Base-by-base conservation (phyloP, 2,113 vertebrate genomes). In the Hiodon alosoides region DNA sequence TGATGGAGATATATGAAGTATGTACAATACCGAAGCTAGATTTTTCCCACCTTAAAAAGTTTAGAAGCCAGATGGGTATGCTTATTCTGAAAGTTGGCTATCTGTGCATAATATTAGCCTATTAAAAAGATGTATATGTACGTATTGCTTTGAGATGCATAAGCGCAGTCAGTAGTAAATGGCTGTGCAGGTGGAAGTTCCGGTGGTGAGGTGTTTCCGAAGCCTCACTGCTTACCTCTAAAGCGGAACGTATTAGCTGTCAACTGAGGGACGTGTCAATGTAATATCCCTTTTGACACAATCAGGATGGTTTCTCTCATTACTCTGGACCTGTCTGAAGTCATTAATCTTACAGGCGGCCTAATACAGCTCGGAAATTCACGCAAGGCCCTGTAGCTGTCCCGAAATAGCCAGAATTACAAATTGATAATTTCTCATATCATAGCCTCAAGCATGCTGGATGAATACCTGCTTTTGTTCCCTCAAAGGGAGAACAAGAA, bases 241-340 rank as follows among this genome's bases (percentile, higher is more conserved):
- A 85, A 86, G 86, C 85, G 84, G 86, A 86, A 86, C 81, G 53
- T 80, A 89, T 89, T 84, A 83, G 84, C 85, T 91, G 88, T 87
- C 90, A 87, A 83, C 78, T 16, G 73, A 74, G 52, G 86, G 86
- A 86, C 82, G 83, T 89, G 89, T 89, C 88, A 87, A 86, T 87
- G 87, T 85, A 89, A 90, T 92, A 90, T 90, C 83, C 85, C 85
- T 79, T 82, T 82, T 91, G 90, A 91, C 88, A 90, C 85, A 81
- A 82, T 88, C 83, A 81, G 83, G 86, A 89, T 88, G 89, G 89
- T 89, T 90, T 91, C 89, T 82, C 80, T 86, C 85, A 77, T 89
- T 71, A 81, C 54, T 86, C 81, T 71, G 74, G 83, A 89, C 88
- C 85, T 89, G 88, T 90, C 90, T 89, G 75, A 86, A 89, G 84